Base-by-base conservation (phyloP, 2,797 vertebrate genomes). In the Eidolon dupreanum region DNA sequence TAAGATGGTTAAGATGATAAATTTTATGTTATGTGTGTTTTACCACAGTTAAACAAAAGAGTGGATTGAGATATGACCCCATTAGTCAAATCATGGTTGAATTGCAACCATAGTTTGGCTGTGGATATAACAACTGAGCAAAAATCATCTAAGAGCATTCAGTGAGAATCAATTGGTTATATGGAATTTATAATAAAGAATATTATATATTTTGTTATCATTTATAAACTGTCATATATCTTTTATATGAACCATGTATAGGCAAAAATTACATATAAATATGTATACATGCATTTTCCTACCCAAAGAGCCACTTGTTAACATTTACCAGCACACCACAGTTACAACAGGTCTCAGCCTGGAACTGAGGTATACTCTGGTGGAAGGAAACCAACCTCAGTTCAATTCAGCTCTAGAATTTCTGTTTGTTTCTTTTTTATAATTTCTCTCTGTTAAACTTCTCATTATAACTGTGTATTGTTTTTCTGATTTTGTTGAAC, bases 131-230 rank as follows among this genome's bases (percentile, higher is more conserved):
- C 33, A 66, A 68, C 6, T 82, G 16, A 82, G 17, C 38, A 96
- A 89, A 96, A 89, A 33, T 95, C 31, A 63, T 68, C 31, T 36
- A 46, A 94, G n/a, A 75, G 43, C 51, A 33, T 82, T 90, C 26
- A 28, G 2, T 91, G 63, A 91, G n/a, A 95, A 93, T 88, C 38
- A 66, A 33, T 57, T 68, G 33, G 12, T 22, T 33, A 41, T 41
- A 17, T 36, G 22, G n/a, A 66, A 87, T 87, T 81, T 83, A 86
- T 51, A 74, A 74, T 86, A 88, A 46, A 73, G 26, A 77, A 36
- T 59, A 68, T 15, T 92, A 7, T 57, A 33, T 63, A 46, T 65
- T 90, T 57, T 91, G 55, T 85, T 59, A 89, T 70, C 7, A 38
- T n/a, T 73, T 93, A 31, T 89, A 88, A 85, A 85, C n/a, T 73